These are phyloP conservation scores for Datnioides undecimradiatus DNA, from an alignment of 2,113 vertebrate species.

Conservation along the genomic window DNA sequence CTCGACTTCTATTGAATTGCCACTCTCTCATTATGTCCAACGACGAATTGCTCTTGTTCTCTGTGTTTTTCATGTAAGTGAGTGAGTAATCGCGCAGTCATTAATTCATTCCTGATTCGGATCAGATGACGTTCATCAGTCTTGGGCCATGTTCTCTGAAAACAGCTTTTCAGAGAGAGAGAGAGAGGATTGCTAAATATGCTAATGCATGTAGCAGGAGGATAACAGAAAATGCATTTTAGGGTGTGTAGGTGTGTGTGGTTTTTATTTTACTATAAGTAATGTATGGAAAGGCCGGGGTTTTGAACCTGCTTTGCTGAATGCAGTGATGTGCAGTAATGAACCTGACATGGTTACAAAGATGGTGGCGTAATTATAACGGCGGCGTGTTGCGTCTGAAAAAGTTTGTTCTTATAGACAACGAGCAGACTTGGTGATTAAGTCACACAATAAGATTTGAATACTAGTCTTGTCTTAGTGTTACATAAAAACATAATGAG, in stretches of 20 bases:
- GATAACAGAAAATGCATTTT: slow-evolving; percentile 4
- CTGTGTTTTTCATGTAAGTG: slow-evolving; percentile 8
- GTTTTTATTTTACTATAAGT: slow-evolving; percentile 5
- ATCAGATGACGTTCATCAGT: slow-evolving; percentile 31
- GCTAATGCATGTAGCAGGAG: slow-evolving; percentile 10
- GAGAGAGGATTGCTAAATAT: slow-evolving; percentile 18
- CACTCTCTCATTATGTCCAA: slow-evolving; percentile 42
- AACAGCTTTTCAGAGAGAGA: slow-evolving; percentile 28
- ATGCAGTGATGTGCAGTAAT: neutral
- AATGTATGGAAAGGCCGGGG: slow-evolving; percentile 15
- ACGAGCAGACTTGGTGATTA: neutral
- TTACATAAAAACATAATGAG: neutral
- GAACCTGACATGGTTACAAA: neutral
- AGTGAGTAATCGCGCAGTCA: slow-evolving; percentile 36
- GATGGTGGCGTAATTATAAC: neutral
- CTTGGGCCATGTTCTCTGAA: slow-evolving; percentile 28
- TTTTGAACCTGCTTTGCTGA: slow-evolving; percentile 12
- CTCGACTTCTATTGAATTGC: slow-evolving; percentile 19
- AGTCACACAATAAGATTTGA: neutral
- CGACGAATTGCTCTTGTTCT: slow-evolving; percentile 38
- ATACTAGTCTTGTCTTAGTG: neutral
- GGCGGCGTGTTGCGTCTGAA: no score
- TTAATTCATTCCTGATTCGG: slow-evolving; percentile 35
- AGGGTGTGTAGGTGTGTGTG: slow-evolving; percentile 5
- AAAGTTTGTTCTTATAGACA: neutral